Conservation (phyloP, 2,113 vertebrate genomes). For the Astur gentilis region DNA sequence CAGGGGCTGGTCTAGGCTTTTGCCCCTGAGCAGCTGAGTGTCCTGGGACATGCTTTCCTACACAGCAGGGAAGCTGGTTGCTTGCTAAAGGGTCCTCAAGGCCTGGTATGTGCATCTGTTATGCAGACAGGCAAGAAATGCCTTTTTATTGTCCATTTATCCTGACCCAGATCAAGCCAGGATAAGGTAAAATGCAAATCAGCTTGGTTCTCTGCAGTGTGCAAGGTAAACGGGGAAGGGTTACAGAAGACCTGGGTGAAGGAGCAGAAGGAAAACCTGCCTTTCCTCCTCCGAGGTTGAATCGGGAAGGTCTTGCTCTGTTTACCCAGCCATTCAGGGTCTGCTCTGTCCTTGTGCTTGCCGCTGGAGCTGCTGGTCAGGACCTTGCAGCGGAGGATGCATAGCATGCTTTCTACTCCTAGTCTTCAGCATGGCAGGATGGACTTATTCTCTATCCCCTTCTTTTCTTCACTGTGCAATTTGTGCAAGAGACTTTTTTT, state of each 20-base stretch:
- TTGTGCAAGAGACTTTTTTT: not conserved
- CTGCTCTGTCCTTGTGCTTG: not conserved
- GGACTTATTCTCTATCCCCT: not conserved
- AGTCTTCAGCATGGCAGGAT: not conserved
- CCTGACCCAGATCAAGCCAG: not conserved
- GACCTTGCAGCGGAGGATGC: accelerated
- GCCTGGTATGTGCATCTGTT: not conserved
- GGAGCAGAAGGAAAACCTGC: not conserved
- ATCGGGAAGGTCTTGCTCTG: not conserved
- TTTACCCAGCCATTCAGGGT: not conserved
- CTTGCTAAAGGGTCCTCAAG: not conserved
- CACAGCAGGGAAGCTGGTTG: not conserved
- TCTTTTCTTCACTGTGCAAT: not conserved
- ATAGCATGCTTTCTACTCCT: accelerated
- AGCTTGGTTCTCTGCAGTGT: accelerated
- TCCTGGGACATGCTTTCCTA: not conserved
- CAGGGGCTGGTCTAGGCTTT: not conserved
- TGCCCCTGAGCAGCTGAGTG: not conserved
- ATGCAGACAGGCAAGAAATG: not conserved
- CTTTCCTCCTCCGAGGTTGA: not conserved
- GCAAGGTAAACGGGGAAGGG: not conserved
- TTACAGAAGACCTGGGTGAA: not conserved
- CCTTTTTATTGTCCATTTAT: not conserved
- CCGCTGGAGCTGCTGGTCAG: not conserved
- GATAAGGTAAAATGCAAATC: not conserved